Evolutionary conservation across 2,888 invertebrate species (phyloP).

Genomic region (Rhingia rostrata): DNA sequence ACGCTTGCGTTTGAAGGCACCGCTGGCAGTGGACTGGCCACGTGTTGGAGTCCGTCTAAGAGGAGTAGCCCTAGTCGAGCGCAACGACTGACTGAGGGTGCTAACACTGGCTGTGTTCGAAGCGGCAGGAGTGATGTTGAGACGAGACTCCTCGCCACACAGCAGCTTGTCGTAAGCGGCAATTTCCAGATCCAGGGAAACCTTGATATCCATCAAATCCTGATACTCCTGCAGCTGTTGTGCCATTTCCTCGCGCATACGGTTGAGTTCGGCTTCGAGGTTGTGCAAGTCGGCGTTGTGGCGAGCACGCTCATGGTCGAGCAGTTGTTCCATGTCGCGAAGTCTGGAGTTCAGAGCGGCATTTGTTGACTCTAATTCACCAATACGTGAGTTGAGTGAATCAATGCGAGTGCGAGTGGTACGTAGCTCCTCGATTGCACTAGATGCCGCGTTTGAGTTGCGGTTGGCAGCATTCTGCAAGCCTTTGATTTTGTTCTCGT

Average conservation of each 20-base stretch:
- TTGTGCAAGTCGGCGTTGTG: slow-evolving; percentile 89
- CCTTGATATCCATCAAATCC: slow-evolving; percentile 98
- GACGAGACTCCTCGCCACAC: slow-evolving; percentile 89
- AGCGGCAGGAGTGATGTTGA: slow-evolving; percentile 81
- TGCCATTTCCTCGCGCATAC: slow-evolving; percentile 92
- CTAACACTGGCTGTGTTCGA: slow-evolving; percentile 78
- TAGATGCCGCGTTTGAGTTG: slow-evolving; percentile 87
- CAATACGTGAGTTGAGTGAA: slow-evolving; percentile 88
- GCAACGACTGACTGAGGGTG: slow-evolving; percentile 80
- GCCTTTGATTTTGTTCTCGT: slow-evolving; percentile 87
- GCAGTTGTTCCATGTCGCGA: slow-evolving; percentile 91
- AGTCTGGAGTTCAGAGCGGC: slow-evolving; percentile 86
- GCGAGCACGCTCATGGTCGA: slow-evolving; percentile 91
- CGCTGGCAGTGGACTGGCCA: slow-evolving; percentile 79
- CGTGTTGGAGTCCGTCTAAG: slow-evolving; percentile 80
- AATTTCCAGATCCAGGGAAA: slow-evolving; percentile 93
- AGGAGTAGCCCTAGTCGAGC: slow-evolving; percentile 80
- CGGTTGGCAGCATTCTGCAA: slow-evolving; percentile 88
- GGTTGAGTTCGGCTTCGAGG: slow-evolving; percentile 90
- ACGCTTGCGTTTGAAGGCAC: slow-evolving; percentile 84
- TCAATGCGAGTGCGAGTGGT: slow-evolving; percentile 91
- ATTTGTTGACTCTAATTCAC: slow-evolving; percentile 90
- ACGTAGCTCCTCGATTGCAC: slow-evolving; percentile 91
- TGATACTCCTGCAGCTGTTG: slow-evolving; percentile 96
- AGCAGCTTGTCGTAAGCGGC: slow-evolving; percentile 94